Evolutionary conservation across 2,113 vertebrate species (phyloP), one percentile per base, ranked within the genome.

Genomic region (Equus przewalskii): DNA sequence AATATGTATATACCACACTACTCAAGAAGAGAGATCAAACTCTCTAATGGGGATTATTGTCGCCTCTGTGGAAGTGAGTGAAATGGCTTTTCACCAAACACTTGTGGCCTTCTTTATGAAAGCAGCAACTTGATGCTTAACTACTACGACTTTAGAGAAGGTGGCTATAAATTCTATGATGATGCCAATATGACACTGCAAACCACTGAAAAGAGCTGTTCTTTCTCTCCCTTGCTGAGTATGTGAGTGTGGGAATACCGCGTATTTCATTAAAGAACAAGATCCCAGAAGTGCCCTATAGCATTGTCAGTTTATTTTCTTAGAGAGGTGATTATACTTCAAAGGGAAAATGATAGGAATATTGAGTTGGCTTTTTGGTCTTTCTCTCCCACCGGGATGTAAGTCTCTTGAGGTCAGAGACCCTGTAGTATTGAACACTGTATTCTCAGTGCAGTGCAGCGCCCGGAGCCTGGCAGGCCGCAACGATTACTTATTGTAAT

Each of bases 1-100:
- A 54, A 28, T 44, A 80, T 33, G 51, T 76, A 18, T 46, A n/a
- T 12, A 36, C 26, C 79, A 67, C 21, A 2, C 16, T 58, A 28
- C 49, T 84, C 62, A 84, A 87, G 36, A 73, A 85, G 15, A 87
- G 14, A 86, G 64, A 58, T 13, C 60, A 58, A 81, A n/a, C 54
- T 72, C 75, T 56, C 8, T 64, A 67, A 62, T 64, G 56, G 67
- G 60, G 67, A 60, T 62, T 51, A 81, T 41, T 93, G 72, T 49
- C 2, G 0, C 81, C 54, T 84, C 75, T 33, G 46, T 30, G 5
- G 46, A 89, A 78, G 51, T 65, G 4, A 44, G 2, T 86, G 30
- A 69, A 60, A 84, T 95, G 13, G 7, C 67, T 75, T 93, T 94
- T 89, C 44, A 83, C 75, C 28, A 69, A 87, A 73, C 1, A 6